phyloP scores from a whole-genome alignment of 1,140 invertebrate genomes.

The Sinella curviseta region DNA sequence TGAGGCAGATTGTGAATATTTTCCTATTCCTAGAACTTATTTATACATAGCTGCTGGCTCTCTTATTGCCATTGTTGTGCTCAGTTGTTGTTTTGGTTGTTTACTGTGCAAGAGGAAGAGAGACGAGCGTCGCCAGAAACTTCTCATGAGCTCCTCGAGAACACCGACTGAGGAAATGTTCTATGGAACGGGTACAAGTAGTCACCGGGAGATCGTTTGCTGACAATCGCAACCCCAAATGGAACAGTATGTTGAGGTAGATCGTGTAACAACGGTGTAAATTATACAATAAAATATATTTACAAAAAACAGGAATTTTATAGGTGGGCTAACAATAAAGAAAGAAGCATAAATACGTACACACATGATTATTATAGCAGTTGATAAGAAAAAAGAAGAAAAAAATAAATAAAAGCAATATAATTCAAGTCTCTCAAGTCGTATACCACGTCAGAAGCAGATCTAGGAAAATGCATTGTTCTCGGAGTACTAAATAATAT shows the following conservation, averaged over 20 bases:
- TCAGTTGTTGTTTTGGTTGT: conserved; percentile 44
- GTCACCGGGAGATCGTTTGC: conserved; percentile 76
- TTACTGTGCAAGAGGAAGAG: conserved; percentile 37
- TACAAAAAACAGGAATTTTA: neutral
- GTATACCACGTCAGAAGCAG: too few species aligned
- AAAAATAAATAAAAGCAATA: too few species aligned
- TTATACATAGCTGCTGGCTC: conserved; percentile 32
- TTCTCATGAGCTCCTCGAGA: conserved; percentile 40
- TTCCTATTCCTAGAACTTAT: conserved; percentile 47
- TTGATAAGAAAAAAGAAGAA: too few species aligned
- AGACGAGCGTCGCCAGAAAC: conserved; percentile 26
- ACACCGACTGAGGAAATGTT: conserved; percentile 42
- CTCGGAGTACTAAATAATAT: too few species aligned
- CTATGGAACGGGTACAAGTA: conserved; percentile 36
- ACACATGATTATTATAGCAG: too few species aligned
- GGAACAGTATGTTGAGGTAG: conserved; percentile 84
- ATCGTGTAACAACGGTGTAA: conserved; percentile 77
- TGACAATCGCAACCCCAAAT: conserved; percentile 85
- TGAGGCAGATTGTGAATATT: conserved; percentile 65
- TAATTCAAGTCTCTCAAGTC: too few species aligned
- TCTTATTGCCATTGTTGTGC: conserved; percentile 31
- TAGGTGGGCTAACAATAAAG: neutral
- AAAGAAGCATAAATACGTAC: neutral
- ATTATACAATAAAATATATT: neutral
- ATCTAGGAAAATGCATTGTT: too few species aligned